Evolutionary conservation across 2,797 vertebrate genomes (phyloP).

Genomic region (Lithobates sylvaticus): DNA sequence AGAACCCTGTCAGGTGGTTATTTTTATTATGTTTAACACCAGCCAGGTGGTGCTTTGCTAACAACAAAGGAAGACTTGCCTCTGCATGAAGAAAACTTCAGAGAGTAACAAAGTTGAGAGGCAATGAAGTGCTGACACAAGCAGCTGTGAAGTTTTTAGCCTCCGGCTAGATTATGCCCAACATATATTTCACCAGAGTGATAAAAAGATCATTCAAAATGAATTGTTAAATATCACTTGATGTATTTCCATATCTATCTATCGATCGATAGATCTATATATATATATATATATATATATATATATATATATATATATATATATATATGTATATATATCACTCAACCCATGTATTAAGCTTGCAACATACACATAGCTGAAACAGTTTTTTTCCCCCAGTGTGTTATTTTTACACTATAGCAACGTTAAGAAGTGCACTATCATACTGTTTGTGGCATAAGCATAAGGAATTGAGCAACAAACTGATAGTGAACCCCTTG

Average conservation of each 20-base stretch:
- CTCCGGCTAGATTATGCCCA: slow-evolving; percentile 42
- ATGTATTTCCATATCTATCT: not conserved
- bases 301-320: too few relatives aligned
- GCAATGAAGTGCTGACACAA: slow-evolving; percentile 59
- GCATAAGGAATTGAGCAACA: not conserved
- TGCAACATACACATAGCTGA: too few relatives aligned
- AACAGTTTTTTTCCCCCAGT: too few relatives aligned
- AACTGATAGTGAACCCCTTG: not conserved
- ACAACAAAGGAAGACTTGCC: slow-evolving; percentile 59
- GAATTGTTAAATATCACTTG: not conserved
- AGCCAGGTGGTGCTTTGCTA: slow-evolving; percentile 59
- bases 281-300: too few relatives aligned
- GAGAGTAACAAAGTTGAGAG: slow-evolving; percentile 46
- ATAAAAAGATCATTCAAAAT: slow-evolving; percentile 46
- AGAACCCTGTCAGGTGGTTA: slow-evolving; percentile 40
- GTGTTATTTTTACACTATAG: too few relatives aligned
- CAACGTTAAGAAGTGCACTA: not conserved
- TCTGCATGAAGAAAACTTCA: slow-evolving; percentile 58
- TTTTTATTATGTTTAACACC: slow-evolving; percentile 52
- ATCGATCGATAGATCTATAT: too few relatives aligned
- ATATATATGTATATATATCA: too few relatives aligned
- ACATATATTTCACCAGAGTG: slow-evolving; percentile 40
- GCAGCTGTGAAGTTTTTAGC: slow-evolving; percentile 56
- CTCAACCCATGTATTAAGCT: too few relatives aligned
- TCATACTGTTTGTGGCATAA: not conserved